These are phyloP conservation scores for Frankliniella fusca DNA, from an alignment of 2,888 invertebrate species.

Conservation along the genomic window DNA sequence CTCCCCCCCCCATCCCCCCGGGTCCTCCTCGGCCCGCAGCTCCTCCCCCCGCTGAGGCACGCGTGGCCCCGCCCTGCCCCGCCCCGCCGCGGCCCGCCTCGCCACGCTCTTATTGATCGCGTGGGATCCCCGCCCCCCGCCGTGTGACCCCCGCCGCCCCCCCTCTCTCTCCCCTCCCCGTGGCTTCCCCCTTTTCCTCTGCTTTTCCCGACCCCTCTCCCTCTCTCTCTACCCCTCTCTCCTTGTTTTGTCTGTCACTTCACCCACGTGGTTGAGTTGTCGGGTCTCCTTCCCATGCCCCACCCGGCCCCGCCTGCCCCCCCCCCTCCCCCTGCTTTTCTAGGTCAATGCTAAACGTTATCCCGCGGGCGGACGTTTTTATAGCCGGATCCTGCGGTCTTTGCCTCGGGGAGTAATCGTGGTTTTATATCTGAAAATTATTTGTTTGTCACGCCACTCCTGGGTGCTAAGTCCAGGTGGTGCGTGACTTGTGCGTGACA, in stretches of 20 bases:
- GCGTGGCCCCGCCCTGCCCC: neutral
- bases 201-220: neutral
- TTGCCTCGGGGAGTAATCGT: no score
- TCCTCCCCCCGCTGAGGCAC: neutral
- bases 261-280: slow-evolving; percentile 13
- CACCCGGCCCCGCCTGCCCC: neutral
- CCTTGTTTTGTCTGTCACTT: slow-evolving; percentile 20
- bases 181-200: neutral
- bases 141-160: no score
- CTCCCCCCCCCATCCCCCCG: slow-evolving; percentile 7
- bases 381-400: no score
- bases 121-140: slow-evolving; percentile 23
- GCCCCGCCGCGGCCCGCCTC: slow-evolving; percentile 10
- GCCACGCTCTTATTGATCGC: slow-evolving; percentile 27
- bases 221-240: neutral
- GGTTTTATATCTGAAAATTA: no score
- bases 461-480: no score
- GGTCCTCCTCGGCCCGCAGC: neutral
- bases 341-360: slow-evolving; percentile 14
- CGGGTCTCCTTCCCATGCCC: neutral
- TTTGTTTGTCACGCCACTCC: no score
- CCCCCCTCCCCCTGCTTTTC: neutral
- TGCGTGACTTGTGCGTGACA: no score
- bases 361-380: neutral
- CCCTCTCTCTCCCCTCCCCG: no score